Evolutionary conservation across 2,888 invertebrate genomes (phyloP).

Genomic region (Theretra japonica): DNA sequence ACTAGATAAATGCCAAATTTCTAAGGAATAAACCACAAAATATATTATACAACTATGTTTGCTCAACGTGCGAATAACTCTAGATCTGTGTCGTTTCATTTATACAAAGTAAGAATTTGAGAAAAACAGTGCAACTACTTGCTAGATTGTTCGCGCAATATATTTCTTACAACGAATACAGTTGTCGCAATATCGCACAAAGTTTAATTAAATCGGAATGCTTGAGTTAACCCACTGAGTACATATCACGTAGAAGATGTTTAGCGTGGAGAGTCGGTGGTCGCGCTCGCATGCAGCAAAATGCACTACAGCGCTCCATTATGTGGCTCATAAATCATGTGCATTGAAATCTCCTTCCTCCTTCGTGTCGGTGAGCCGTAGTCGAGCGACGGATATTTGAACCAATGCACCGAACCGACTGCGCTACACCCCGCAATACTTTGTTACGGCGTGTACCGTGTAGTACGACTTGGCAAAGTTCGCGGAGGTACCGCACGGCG

Average conservation of each 20-base stretch:
- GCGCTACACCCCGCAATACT: constrained; percentile 38
- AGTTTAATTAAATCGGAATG: constrained; percentile 45
- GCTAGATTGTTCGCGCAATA: constrained; percentile 3
- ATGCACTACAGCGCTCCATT: constrained; percentile 76
- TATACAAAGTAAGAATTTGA: neutral
- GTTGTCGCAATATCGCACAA: constrained; percentile 4
- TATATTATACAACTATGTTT: no score
- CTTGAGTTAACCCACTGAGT: constrained; percentile 45
- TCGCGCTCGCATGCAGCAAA: constrained; percentile 77
- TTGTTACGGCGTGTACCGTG: constrained; percentile 39
- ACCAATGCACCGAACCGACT: constrained; percentile 44
- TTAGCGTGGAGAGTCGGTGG: constrained; percentile 57
- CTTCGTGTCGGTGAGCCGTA: constrained; percentile 77
- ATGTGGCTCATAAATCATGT: constrained; percentile 78
- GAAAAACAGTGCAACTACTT: neutral
- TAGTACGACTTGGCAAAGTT: constrained; percentile 39
- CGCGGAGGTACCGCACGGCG: constrained; percentile 29
- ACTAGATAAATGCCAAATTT: no score
- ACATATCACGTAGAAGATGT: constrained; percentile 57
- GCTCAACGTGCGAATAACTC: no score
- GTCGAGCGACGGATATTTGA: constrained; percentile 75
- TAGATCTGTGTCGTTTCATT: neutral
- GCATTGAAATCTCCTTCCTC: constrained; percentile 82
- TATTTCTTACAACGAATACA: constrained; percentile 10
- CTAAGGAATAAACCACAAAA: no score